A percentile compares a stretch with the other conserved stretches of the same genome.
Evolutionary conservation across 2,888 invertebrate species (phyloP).

Genomic region (Limnephilus lunatus): DNA sequence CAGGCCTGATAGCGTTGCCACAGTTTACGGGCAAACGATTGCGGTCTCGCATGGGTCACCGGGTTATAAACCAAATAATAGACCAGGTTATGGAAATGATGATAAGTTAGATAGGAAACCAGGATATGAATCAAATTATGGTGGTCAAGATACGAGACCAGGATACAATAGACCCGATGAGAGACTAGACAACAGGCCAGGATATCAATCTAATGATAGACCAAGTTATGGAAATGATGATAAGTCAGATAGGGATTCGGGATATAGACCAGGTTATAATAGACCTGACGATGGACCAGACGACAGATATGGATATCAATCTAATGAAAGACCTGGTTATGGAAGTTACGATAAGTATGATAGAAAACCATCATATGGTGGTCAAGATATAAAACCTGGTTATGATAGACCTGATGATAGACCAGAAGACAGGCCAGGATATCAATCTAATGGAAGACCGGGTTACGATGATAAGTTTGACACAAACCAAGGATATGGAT

Average conservation of each 20-base stretch:
- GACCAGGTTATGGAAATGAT: background rate
- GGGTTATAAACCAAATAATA: background rate
- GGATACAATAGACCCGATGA: background rate
- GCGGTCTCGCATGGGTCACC: constrained; percentile 54
- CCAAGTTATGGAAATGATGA: background rate
- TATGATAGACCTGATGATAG: background rate
- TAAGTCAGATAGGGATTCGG: constrained; percentile 16
- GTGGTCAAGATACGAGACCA: background rate
- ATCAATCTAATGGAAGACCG: constrained; percentile 25
- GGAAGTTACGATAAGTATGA: background rate
- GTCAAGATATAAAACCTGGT: background rate
- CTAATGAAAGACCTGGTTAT: constrained; percentile 36
- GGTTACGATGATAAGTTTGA: background rate
- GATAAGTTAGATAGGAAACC: constrained; percentile 23
- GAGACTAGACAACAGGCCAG: no score
- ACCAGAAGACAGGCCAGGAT: constrained; percentile 4
- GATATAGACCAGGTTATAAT: constrained; percentile 17
- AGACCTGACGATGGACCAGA: background rate
- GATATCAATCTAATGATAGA: background rate
- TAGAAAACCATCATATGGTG: background rate
- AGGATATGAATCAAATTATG: constrained; percentile 11
- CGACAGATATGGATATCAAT: background rate
- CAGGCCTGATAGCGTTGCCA: constrained; percentile 52
- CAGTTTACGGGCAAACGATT: constrained; percentile 61
- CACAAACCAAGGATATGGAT: background rate